Conservation (phyloP, 2,797 vertebrate species). For the Ficedula albicollis region DNA sequence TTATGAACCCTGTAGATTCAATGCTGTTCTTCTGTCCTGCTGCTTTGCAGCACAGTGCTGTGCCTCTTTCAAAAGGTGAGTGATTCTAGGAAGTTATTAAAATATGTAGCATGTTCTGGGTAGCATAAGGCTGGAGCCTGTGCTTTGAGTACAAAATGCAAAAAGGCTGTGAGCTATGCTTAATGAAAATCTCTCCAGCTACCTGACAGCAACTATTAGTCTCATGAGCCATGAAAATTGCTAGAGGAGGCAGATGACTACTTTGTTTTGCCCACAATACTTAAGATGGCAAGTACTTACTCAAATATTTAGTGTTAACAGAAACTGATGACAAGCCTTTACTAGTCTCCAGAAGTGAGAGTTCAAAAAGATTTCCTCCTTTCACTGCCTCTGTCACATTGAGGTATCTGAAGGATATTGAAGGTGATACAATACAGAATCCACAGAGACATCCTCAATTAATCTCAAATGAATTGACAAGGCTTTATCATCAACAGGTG, state of each 20-base stretch:
- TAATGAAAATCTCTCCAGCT: not conserved
- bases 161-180: not conserved
- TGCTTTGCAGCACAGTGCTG: not conserved
- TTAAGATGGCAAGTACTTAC: conserved; percentile 16
- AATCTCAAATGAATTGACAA: not conserved
- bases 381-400: not conserved
- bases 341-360: not conserved
- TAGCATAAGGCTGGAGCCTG: not conserved
- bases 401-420: not conserved
- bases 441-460: not conserved
- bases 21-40: not conserved
- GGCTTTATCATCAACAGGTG: not conserved
- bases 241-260: not conserved
- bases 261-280: not conserved
- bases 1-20: not conserved
- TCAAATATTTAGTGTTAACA: conserved; percentile 35
- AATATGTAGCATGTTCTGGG: not conserved
- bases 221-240: not conserved
- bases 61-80: conserved; percentile 6
- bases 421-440: not conserved
- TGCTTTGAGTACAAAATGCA: not conserved
- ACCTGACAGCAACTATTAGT: not conserved
- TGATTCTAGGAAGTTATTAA: conserved; percentile 38
- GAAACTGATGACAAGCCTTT: not conserved
- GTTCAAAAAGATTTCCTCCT: not conserved